phyloP scores from a whole-genome alignment of 2,888 invertebrate genomes.

The Periphyllus acericola region DNA sequence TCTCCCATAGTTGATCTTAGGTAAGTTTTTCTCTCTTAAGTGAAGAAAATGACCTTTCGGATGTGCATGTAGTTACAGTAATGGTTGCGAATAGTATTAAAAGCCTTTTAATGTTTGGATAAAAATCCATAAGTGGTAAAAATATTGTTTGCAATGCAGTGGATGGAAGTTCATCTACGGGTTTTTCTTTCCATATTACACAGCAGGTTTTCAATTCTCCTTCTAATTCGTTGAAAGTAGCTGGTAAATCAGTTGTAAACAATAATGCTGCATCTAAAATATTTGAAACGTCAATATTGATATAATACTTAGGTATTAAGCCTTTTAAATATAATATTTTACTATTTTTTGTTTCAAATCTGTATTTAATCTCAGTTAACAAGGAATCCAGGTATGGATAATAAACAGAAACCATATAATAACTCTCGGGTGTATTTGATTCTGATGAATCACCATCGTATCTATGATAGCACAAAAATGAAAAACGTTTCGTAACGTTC shows the following conservation, averaged over 20 bases:
- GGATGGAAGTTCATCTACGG: no score
- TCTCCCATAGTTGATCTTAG: conserved; percentile 18
- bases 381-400: neutral
- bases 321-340: neutral
- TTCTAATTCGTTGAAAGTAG: no score
- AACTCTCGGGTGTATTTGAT: conserved; percentile 5
- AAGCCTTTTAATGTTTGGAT: conserved; percentile 1
- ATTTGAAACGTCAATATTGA: neutral
- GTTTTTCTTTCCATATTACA: no score
- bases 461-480: no score
- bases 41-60: conserved; percentile 16
- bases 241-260: no score
- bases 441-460: no score
- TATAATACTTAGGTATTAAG: conserved; percentile 14
- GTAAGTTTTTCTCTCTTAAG: conserved; percentile 9
- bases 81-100: neutral
- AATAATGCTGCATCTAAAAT: conserved; percentile 5
- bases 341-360: no score
- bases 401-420: conserved; percentile 4
- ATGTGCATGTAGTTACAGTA: conserved; percentile 5
- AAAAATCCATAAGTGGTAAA: no score
- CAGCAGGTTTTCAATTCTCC: no score
- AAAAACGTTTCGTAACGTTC: no score
- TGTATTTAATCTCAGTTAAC: neutral
- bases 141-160: no score